Evolutionary conservation across 2,113 vertebrate species (phyloP).

Genomic region (Trematocara marginatum): DNA sequence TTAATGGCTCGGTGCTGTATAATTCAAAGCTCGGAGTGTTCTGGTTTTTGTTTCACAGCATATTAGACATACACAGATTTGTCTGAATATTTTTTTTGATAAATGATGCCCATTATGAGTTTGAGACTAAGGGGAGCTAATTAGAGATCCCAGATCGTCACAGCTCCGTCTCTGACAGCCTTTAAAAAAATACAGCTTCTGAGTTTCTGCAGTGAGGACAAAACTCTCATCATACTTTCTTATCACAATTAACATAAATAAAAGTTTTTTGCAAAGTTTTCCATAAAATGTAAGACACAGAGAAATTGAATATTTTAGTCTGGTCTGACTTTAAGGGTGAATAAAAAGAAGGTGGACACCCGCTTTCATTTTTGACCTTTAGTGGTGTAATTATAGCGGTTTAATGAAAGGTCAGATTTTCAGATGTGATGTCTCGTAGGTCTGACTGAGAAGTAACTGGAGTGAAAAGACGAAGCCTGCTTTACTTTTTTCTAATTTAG

Average conservation of each 20-base stretch:
- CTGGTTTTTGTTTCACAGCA: neutral
- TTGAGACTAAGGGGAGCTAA: constrained; percentile 32
- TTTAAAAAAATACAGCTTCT: too few species aligned
- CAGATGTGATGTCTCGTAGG: neutral
- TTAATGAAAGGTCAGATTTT: neutral
- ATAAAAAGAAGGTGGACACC: neutral
- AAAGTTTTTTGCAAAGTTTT: neutral
- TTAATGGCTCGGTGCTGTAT: neutral
- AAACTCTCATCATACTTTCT: neutral
- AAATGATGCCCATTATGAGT: constrained; percentile 23
- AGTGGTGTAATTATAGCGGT: neutral
- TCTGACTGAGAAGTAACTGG: neutral
- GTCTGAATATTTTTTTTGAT: neutral
- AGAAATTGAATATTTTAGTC: neutral
- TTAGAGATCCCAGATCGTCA: constrained; percentile 18
- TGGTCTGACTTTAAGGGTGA: neutral
- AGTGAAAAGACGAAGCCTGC: neutral
- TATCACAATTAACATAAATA: neutral
- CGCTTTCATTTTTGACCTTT: neutral
- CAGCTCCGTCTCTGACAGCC: neutral
- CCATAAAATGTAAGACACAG: neutral
- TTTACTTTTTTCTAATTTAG: neutral
- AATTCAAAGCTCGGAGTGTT: neutral
- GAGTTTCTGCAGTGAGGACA: neutral
- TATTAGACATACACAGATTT: neutral